Base-by-base conservation (phyloP, 1,140 invertebrate genomes). In the Papilio helenus region DNA sequence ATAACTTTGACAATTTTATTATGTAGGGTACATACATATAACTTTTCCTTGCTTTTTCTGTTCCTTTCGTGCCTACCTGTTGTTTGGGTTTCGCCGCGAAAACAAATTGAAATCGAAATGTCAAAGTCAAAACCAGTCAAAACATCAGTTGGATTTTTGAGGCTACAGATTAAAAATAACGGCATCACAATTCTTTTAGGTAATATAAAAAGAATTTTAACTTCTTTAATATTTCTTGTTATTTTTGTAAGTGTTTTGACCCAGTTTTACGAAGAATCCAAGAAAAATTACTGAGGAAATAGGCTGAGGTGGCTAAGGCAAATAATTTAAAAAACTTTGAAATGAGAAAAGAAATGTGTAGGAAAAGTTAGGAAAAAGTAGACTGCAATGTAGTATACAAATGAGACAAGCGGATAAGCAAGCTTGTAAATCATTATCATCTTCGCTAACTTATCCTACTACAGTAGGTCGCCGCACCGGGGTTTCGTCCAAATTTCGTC, bases 1-100 rank as follows among this genome's bases (percentile, higher is more conserved):
- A 14, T 65, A 1, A 65, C 4, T 65, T 14, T 29, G 2, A 65
- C 12, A 29, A 29, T 16, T 68, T 68, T 34, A 29, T 16, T 14
- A 61, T 61, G 23, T 68, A 68, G 26, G 26, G 26, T 68, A 68
- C 61, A 26, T 68, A 68, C 61, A 26, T 61, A 26, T 61, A 26
- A 12, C 58, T 20, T 58, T 29, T 51, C 49, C 16, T 18, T 7
- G 10, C 1, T 18, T n/a, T n/a, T 51, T 18, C 5, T 2, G n/a
- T 49, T 18, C 16, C 7, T 20, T n/a, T 55, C 18, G n/a, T 16
- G 16, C n/a, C 8, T 55, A 9, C 18, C 8, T 55, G n/a, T 55
- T 20, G 49, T 55, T 68, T 29, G 26, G 23, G 26, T 61, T 61
- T 68, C 23, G 12, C 61, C 61, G 61, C 61, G 14, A 68, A 68